phyloP scores from a whole-genome alignment of 2,888 invertebrate species.

The Unio pictorum region DNA sequence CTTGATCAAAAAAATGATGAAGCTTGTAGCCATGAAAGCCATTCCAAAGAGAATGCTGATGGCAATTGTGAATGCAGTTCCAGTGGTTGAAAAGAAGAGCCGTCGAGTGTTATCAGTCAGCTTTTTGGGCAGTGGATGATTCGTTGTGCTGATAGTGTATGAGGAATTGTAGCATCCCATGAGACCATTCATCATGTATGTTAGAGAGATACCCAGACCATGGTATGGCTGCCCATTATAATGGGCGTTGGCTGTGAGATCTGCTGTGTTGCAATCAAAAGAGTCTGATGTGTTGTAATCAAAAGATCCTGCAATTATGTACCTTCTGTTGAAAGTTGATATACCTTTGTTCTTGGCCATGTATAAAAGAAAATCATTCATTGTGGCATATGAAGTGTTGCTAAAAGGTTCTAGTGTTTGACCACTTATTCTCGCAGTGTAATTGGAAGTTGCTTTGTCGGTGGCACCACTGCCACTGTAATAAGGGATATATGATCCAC shows the following conservation, averaged over 20 bases:
- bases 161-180: constrained; percentile 22
- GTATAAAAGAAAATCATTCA: constrained; percentile 33
- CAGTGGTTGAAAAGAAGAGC: constrained; percentile 27
- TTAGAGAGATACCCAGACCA: constrained; percentile 80
- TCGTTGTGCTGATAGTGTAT: constrained; percentile 33
- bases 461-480: constrained; percentile 26
- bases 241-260: constrained; percentile 76
- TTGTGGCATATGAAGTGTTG: constrained; percentile 13
- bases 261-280: constrained; percentile 10
- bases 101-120: constrained; percentile 30
- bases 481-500: constrained; percentile 17
- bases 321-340: constrained; percentile 65
- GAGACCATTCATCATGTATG: constrained; percentile 62
- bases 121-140: constrained; percentile 43
- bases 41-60: constrained; percentile 62
- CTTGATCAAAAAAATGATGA: constrained; percentile 62
- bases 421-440: constrained; percentile 16
- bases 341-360: constrained; percentile 55
- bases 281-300: constrained; percentile 5
- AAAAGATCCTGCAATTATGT: constrained; percentile 64
- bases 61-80: constrained; percentile 50
- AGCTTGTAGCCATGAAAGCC: constrained; percentile 64
- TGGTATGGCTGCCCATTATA: constrained; percentile 88
- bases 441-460: constrained; percentile 1
- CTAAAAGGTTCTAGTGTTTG: constrained; percentile 8